These are phyloP conservation scores for Pedionomus torquatus DNA, from an alignment of 2,113 vertebrate species.

Conservation along the genomic window DNA sequence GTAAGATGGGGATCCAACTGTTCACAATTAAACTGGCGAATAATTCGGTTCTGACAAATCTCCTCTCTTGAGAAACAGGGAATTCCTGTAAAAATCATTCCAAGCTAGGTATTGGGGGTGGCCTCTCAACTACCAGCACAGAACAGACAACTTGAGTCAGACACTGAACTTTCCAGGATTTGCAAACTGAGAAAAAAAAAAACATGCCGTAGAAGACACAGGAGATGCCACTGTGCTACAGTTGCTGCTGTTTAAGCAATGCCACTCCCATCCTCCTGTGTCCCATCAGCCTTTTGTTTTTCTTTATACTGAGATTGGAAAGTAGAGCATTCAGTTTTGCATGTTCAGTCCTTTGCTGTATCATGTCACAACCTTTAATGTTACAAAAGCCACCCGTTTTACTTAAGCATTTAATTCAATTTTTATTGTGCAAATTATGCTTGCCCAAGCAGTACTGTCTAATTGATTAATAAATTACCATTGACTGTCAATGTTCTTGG, in stretches of 20 bases:
- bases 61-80: neutral
- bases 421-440: slow-evolving; percentile 71
- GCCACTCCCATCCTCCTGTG: neutral
- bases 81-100: neutral
- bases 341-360: neutral
- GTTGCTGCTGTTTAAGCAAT: neutral
- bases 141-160: neutral
- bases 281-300: neutral
- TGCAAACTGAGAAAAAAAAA: neutral
- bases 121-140: neutral
- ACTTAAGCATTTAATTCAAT: slow-evolving; percentile 71
- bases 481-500: slow-evolving; percentile 54
- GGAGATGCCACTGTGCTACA: neutral
- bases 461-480: slow-evolving; percentile 79
- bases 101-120: neutral
- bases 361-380: slow-evolving; percentile 1
- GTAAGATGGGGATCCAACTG: neutral
- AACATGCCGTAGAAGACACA: accelerated
- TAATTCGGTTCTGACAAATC: neutral
- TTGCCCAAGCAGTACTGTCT: slow-evolving; percentile 68
- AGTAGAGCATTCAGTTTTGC: neutral
- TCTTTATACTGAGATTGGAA: neutral
- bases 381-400: slow-evolving; percentile 23
- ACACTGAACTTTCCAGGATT: neutral
- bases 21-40: neutral